Evolutionary conservation across 2,888 invertebrate genomes (phyloP).

Genomic region (Tridacna gigas): DNA sequence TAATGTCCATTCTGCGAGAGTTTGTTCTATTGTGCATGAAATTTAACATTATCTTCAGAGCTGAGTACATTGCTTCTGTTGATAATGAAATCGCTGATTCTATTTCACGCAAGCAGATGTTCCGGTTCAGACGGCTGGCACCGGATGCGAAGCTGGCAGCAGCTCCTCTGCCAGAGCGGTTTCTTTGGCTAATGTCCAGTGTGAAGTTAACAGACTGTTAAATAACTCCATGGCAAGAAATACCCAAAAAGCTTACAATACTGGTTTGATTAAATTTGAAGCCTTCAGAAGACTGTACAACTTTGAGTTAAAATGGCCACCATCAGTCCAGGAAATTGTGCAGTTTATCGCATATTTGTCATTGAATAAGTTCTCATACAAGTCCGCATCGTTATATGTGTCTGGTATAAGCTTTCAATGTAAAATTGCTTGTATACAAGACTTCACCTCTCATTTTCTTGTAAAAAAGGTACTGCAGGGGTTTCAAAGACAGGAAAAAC

Average conservation of each 20-base stretch:
- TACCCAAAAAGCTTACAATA: slow-evolving; percentile 7
- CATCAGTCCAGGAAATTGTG: neutral
- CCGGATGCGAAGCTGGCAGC: neutral
- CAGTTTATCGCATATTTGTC: no score
- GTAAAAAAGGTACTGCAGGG: no score
- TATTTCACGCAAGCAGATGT: slow-evolving; percentile 30
- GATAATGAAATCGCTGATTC: slow-evolving; percentile 28
- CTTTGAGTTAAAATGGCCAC: neutral
- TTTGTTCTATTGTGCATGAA: slow-evolving; percentile 30
- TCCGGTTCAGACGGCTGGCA: neutral
- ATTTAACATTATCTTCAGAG: slow-evolving; percentile 23
- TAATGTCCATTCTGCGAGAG: slow-evolving; percentile 21
- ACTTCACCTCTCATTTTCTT: no score
- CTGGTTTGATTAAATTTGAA: neutral
- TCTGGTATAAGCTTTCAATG: no score
- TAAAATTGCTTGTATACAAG: no score
- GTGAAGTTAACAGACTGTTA: slow-evolving; percentile 4
- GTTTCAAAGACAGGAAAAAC: no score
- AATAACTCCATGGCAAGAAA: slow-evolving; percentile 5
- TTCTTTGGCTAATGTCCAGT: slow-evolving; percentile 13
- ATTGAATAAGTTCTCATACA: no score
- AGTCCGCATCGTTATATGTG: no score
- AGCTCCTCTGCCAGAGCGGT: neutral
- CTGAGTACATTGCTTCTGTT: slow-evolving; percentile 15
- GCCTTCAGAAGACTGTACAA: no score